Percentiles rank a stretch among this genome's conserved stretches.
Conservation (phyloP, 2,888 invertebrate genomes). For the Saturnia pavonia region DNA sequence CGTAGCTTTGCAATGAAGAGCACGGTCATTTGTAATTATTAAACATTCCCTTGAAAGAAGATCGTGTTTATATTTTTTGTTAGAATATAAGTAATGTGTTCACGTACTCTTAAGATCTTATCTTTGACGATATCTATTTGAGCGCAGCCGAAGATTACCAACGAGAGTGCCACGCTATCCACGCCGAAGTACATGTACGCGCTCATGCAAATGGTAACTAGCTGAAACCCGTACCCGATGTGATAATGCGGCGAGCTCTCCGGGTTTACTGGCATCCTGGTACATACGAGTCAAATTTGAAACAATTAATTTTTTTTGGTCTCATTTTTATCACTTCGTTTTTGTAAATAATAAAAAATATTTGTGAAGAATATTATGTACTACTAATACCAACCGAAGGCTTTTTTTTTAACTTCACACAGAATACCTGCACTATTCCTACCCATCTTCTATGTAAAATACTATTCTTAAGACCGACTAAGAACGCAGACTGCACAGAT, state of each 20-base stretch:
- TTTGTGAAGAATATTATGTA: no score
- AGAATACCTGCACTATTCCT: no score
- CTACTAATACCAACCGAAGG: no score
- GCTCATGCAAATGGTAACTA: conserved; percentile 64
- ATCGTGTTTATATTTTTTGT: no score
- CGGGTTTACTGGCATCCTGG: conserved; percentile 68
- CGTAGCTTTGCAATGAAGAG: no score
- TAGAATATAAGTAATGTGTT: background rate
- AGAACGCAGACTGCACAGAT: background rate
- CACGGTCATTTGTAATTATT: no score
- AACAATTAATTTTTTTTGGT: background rate
- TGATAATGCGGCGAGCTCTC: conserved; percentile 58
- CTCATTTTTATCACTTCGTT: no score
- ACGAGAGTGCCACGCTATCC: conserved; percentile 69
- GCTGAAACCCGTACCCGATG: conserved; percentile 63
- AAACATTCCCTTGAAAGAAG: no score
- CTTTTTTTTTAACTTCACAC: no score
- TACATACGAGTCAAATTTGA: background rate
- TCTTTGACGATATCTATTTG: conserved; percentile 70
- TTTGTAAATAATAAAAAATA: no score
- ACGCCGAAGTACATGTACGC: conserved; percentile 75
- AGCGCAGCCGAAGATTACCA: conserved; percentile 69
- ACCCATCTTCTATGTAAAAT: background rate
- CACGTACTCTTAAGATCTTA: conserved; percentile 62
- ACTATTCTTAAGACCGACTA: background rate